Base-by-base conservation (phyloP, 2,113 vertebrate species). In the Typhlomys cinereus region DNA sequence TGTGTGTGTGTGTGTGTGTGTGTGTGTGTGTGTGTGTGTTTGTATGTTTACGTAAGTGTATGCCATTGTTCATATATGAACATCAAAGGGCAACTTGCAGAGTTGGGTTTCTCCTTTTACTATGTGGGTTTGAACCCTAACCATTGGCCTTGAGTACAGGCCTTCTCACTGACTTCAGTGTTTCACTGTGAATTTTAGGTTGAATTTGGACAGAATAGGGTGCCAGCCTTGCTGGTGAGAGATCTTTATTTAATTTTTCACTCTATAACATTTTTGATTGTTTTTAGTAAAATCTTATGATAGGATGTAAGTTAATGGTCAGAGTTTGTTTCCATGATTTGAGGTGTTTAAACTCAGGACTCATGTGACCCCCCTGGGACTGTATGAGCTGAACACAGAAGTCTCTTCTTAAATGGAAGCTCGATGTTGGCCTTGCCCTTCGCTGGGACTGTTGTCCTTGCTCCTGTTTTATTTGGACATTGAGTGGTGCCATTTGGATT, bases 391-490 rank as follows among this genome's bases (percentile, higher is more conserved):
- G 52, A 83, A 15, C 27, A 75, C 66, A 92, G 52, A 96, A 79
- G 62, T 91, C 8, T 9, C 27, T 7, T 50, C 34, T 21, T 76
- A 50, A 75, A 64, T 12, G 59, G 75, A 91, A 76, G 44, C 70
- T 54, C 67, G 74, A 93, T 87, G 84, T 66, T 36, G 71, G n/a
- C 69, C 23, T n/a, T 71, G 86, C 80, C 91, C 48, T n/a, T 87
- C 57, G 82, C 62, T 39, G 73, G 39, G 2, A 67, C 73, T 88
- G 13, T 91, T 94, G 44, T 91, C 14, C 39, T 85, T 87, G 13
- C n/a, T 85, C 87, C 48, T 93, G 27, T 96, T 96, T 69, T 96
- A 50, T 95, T 89, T 94, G 89, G 94, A 31, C 3, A 2, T 89
- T 89, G 71, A 90, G 78, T n/a, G 36, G 46, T 89, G 79, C 76